Percentiles rank a stretch among this genome's conserved stretches.
Evolutionary conservation across 2,797 vertebrate species (phyloP).

Genomic region (Eupleurogrammus muticus): DNA sequence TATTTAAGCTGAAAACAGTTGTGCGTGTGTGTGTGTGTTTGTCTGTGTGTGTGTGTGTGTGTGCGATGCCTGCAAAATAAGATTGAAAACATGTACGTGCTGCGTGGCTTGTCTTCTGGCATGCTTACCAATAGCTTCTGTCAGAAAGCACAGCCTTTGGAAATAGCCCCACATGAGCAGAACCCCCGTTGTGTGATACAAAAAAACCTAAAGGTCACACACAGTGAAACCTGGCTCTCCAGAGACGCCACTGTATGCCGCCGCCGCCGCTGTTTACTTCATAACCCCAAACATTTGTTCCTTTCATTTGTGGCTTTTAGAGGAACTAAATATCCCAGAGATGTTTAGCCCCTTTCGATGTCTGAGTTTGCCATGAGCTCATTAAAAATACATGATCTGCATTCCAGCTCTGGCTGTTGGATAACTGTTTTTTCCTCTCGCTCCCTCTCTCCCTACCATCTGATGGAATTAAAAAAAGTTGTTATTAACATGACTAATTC

Average conservation of each 20-base stretch:
- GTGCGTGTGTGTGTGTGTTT: background rate
- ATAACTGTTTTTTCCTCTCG: conserved; percentile 64
- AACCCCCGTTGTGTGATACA: conserved; percentile 42
- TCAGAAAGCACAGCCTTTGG: conserved; percentile 38
- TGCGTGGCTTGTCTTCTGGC: conserved; percentile 7
- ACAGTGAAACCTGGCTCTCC: conserved; percentile 27
- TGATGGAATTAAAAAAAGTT: conserved; percentile 72
- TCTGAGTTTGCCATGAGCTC: conserved; percentile 73
- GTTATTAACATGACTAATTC: conserved; percentile 67
- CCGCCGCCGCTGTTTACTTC: conserved; percentile 56
- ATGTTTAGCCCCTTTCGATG: conserved; percentile 68
- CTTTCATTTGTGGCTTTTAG: conserved; percentile 76
- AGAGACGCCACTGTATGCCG: background rate
- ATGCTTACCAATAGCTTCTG: conserved; percentile 23
- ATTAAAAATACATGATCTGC: conserved; percentile 80
- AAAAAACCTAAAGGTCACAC: conserved; percentile 70
- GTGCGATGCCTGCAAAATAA: conserved; percentile 14
- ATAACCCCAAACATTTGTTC: conserved; percentile 71
- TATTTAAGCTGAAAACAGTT: conserved; percentile 9
- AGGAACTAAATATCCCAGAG: conserved; percentile 72
- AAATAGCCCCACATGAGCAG: conserved; percentile 40
- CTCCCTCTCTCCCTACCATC: conserved; percentile 38
- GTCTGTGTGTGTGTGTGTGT: conserved; percentile 11
- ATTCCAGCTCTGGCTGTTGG: conserved; percentile 63
- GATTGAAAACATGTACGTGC: conserved; percentile 22